Conservation (phyloP, 92 coral and sea anemone genomes). For the Umimayanthus kanabou region DNA sequence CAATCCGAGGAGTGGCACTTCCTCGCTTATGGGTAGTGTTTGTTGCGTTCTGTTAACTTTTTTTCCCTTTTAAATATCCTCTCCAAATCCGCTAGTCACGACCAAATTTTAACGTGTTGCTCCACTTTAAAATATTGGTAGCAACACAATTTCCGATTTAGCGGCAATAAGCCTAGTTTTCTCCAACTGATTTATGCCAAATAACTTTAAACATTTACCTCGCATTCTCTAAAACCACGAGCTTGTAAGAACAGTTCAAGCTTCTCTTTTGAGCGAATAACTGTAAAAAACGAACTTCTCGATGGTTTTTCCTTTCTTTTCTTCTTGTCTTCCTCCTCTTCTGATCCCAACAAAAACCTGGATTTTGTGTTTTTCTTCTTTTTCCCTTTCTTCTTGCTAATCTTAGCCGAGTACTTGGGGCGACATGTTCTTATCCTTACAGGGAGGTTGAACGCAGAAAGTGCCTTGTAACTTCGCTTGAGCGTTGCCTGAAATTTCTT, state of each 20-base stretch:
- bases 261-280: constrained; percentile 60
- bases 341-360: not conserved
- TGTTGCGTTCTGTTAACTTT: too few relatives aligned
- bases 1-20: too few relatives aligned
- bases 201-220: not conserved
- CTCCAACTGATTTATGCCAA: not conserved
- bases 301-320: constrained; percentile 66
- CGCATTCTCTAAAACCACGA: constrained; percentile 59
- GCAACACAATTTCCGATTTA: not conserved
- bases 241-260: constrained; percentile 51
- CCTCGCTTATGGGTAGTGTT: too few relatives aligned
- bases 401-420: constrained; percentile 23
- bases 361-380: constrained; percentile 54
- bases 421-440: constrained; percentile 37
- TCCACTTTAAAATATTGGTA: too few relatives aligned
- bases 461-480: constrained; percentile 57
- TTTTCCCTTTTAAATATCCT: too few relatives aligned
- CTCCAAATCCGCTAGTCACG: too few relatives aligned
- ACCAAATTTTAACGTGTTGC: too few relatives aligned
- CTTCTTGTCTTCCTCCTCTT: constrained; percentile 55
- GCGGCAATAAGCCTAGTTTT: too few relatives aligned
- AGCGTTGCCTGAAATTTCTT: constrained; percentile 75
- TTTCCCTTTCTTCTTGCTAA: constrained; percentile 39
- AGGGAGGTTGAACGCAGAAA: constrained; percentile 22
- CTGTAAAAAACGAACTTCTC: constrained; percentile 83